Conservation (phyloP, 2,888 invertebrate species). For the Ischnus inquisitorius region DNA sequence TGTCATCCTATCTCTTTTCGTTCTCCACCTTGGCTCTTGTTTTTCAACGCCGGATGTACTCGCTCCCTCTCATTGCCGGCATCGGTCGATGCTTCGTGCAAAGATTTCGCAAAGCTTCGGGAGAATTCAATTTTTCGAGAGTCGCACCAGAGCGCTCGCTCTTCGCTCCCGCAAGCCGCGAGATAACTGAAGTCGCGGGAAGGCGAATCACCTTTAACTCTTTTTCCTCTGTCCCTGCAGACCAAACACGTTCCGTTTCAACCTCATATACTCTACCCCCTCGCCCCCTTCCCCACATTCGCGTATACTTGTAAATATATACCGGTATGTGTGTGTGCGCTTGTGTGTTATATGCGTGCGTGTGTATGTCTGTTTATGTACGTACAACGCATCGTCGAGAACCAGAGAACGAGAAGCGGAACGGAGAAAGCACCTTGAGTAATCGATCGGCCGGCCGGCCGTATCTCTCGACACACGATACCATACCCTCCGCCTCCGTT, state of each 20-base stretch:
- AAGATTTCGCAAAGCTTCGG: neutral
- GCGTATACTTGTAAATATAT: constrained; percentile 64
- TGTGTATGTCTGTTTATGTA: constrained; percentile 55
- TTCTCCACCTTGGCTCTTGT: neutral
- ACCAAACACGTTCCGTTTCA: constrained; percentile 23
- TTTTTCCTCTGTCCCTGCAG: constrained; percentile 9
- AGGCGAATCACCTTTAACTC: constrained; percentile 48
- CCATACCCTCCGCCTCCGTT: neutral
- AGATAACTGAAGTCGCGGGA: constrained; percentile 37
- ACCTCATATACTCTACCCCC: constrained; percentile 34
- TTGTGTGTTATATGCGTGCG: constrained; percentile 32
- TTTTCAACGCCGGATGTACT: constrained; percentile 24
- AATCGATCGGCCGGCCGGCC: constrained; percentile 66
- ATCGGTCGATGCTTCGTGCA: constrained; percentile 24
- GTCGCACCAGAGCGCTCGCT: neutral
- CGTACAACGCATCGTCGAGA: constrained; percentile 57
- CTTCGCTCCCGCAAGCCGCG: neutral
- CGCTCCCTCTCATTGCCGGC: constrained; percentile 29
- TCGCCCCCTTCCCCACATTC: constrained; percentile 43
- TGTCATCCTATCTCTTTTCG: constrained; percentile 3
- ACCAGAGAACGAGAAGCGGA: constrained; percentile 34
- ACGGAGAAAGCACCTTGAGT: constrained; percentile 60
- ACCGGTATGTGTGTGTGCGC: constrained; percentile 33
- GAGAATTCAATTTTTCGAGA: constrained; percentile 17
- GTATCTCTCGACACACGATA: constrained; percentile 67